Evolutionary conservation across 2,888 invertebrate species (phyloP), one percentile per base, ranked within the genome.

Genomic region (Choreutis nemorana): DNA sequence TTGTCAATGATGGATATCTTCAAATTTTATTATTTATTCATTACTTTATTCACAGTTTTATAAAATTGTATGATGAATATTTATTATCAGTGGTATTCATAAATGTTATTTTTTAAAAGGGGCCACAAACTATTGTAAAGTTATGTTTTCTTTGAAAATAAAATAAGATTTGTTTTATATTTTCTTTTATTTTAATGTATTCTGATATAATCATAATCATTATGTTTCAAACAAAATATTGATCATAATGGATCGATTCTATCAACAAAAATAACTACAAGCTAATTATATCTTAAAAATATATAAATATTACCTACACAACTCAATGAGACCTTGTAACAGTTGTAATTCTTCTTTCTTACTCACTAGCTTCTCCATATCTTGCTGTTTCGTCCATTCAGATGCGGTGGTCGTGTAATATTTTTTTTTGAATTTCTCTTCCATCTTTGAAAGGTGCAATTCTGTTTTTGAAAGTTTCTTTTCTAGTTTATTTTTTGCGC

Each of bases 311-410:
- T 26, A 12, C 14, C 28, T 35, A 24, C 27, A 3, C 11, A 29
- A 29, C 18, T 26, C 11, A 4, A 15, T 14, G 50, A 72, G 55
- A 55, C 59, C 71, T 51, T 62, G 53, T 18, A 77, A 44, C 26
- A 53, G 50, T 27, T 56, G 45, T 3, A 78, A 42, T 45, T 75
- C 68, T 31, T 55, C 53, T 34, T 47, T 58, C 35, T 64, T 75
- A 2, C 38, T 31, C 1, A 40, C 5, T 21, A 71, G 33, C 24
- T 54, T 66, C 34, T 71, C 61, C 35, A 45, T 61, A 14, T 75
- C 73, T 16, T 37, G 22, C 3, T 36, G 26, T 35, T 57, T 58
- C 1, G 40, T 45, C 42, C 44, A 52, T 37, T 65, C 56, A 0
- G 68, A 46, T 0, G 50, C 53, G 2, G 41, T 41, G 2, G 41